Conservation (phyloP, 2,797 vertebrate genomes). For the Erpetoichthys calabaricus region DNA sequence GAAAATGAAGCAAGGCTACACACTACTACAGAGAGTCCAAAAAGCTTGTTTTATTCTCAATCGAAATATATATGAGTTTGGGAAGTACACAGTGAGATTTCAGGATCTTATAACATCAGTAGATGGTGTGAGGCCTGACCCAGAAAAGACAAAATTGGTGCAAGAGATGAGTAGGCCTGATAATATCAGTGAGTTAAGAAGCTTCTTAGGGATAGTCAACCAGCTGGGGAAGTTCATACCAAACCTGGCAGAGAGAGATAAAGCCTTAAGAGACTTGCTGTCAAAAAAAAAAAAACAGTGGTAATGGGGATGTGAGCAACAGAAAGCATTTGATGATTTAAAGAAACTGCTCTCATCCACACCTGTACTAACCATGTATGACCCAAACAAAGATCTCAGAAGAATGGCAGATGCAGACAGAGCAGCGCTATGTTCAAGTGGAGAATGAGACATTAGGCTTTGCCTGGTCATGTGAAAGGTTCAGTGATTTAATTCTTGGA, state of each 20-base stretch:
- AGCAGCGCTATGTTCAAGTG: conserved; percentile 6
- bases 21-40: not conserved
- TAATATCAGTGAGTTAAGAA: conserved; percentile 3
- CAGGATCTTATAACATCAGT: not conserved
- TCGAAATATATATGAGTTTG: not conserved
- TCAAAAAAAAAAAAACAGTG: not conserved
- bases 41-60: not conserved
- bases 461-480: conserved; percentile 6
- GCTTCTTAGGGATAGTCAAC: conserved; percentile 7
- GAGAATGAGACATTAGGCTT: conserved; percentile 7
- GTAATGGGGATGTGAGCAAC: not conserved
- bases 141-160: not conserved
- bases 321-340: not conserved
- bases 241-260: not conserved
- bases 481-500: not conserved
- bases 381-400: not conserved
- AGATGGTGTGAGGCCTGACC: not conserved
- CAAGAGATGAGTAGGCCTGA: not conserved
- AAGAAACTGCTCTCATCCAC: not conserved
- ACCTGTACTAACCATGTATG: too few relatives aligned
- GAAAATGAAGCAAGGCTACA: not conserved
- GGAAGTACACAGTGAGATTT: not conserved
- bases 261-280: not conserved
- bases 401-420: not conserved
- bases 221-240: conserved; percentile 3